Evolutionary conservation across 1,140 invertebrate genomes (phyloP).

Genomic region (Solenopsis invicta): DNA sequence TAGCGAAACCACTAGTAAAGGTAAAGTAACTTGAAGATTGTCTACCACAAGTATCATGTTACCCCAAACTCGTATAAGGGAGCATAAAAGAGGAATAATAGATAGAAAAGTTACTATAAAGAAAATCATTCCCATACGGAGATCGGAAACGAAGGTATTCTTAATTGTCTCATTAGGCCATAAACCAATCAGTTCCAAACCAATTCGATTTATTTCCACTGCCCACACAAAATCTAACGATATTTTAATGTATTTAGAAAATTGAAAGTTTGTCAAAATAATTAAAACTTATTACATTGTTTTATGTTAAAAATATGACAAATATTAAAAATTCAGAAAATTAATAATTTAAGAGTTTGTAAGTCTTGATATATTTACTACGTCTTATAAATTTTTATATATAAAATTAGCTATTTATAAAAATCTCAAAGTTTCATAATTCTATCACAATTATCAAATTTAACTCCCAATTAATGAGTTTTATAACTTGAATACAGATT

Average conservation of each 20-base stretch:
- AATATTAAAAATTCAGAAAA: neutral
- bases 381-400: neutral
- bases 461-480: neutral
- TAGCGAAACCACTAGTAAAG: constrained; percentile 14
- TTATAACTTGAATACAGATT: neutral
- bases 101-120: constrained; percentile 10
- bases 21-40: constrained; percentile 28
- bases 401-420: neutral
- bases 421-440: neutral
- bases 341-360: neutral
- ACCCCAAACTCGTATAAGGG: constrained; percentile 11
- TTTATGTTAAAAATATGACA: neutral
- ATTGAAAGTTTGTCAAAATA: neutral
- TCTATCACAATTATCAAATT: neutral
- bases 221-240: constrained; percentile 60
- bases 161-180: constrained; percentile 7
- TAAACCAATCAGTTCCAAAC: constrained; percentile 30
- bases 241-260: neutral
- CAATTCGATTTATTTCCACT: constrained; percentile 30
- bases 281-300: neutral
- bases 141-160: neutral
- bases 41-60: constrained; percentile 27
- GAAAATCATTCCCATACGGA: neutral
- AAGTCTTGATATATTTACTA: neutral
- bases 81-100: constrained; percentile 37